Conservation (phyloP, 2,797 vertebrate genomes). For the Gila robusta region DNA sequence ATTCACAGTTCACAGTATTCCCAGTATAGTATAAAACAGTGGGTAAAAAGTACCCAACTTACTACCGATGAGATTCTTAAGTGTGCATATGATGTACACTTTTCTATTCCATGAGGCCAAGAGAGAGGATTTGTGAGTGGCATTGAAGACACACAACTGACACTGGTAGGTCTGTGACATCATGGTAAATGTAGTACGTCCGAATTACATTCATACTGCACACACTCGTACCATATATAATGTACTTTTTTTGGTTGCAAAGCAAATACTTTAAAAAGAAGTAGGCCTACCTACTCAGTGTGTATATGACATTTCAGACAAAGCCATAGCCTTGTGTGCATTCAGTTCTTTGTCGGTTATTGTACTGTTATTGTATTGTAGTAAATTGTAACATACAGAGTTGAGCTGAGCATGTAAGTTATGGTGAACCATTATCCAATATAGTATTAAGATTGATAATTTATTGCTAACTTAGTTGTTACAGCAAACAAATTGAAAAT, state of each 20-base stretch:
- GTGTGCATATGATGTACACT: too few species aligned
- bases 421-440: not conserved
- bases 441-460: not conserved
- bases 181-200: not conserved
- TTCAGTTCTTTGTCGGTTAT: not conserved
- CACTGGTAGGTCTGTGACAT: not conserved
- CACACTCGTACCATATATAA: not conserved
- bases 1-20: too few species aligned
- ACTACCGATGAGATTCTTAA: too few species aligned
- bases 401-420: not conserved
- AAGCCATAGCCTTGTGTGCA: not conserved
- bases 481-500: not conserved
- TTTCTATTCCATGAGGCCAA: not conserved
- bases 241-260: not conserved
- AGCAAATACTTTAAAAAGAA: not conserved
- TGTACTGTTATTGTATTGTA: not conserved
- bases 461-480: not conserved
- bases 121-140: not conserved
- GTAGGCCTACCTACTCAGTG: not conserved
- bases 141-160: not conserved
- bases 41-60: too few species aligned
- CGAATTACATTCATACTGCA: not conserved
- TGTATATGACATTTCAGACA: not conserved
- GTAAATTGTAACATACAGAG: not conserved
- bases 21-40: too few species aligned